Percentiles rank a stretch among this genome's conserved stretches.
Evolutionary conservation across 2,888 invertebrate genomes (phyloP).

Genomic region (Eilema caniola): DNA sequence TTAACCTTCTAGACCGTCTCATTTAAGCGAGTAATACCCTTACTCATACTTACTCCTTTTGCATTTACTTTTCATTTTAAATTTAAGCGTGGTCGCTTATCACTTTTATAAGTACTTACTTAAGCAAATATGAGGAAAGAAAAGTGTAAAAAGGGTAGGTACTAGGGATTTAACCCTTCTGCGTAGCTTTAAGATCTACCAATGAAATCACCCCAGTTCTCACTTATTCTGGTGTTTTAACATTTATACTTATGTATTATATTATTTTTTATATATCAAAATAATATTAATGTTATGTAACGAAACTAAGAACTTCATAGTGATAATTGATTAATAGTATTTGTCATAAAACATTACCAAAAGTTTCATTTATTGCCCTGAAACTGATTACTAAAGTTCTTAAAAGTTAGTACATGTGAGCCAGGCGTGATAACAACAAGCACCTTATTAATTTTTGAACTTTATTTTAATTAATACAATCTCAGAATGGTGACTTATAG

Average conservation of each 20-base stretch:
- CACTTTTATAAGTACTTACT: neutral
- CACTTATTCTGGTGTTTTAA: neutral
- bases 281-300: too few relatives aligned
- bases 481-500: neutral
- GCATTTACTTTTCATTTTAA: neutral
- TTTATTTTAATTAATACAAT: neutral
- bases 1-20: conserved; percentile 39
- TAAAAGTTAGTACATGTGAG: neutral
- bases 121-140: neutral
- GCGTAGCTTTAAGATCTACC: neutral
- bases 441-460: neutral
- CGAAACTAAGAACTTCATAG: too few relatives aligned
- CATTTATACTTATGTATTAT: neutral
- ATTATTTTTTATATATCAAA: too few relatives aligned
- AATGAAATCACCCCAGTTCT: neutral
- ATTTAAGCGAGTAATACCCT: conserved; percentile 27
- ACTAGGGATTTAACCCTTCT: neutral
- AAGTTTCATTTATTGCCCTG: neutral
- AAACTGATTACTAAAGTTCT: neutral
- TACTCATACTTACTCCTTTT: conserved; percentile 5
- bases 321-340: too few relatives aligned
- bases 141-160: neutral
- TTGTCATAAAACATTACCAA: too few relatives aligned
- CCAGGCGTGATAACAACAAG: neutral
- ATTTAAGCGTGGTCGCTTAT: neutral